A percentile compares a stretch with the other conserved stretches of the same genome.
These are phyloP conservation scores for Sardina pilchardus DNA, from an alignment of 2,113 vertebrate species.

Conservation along the genomic window DNA sequence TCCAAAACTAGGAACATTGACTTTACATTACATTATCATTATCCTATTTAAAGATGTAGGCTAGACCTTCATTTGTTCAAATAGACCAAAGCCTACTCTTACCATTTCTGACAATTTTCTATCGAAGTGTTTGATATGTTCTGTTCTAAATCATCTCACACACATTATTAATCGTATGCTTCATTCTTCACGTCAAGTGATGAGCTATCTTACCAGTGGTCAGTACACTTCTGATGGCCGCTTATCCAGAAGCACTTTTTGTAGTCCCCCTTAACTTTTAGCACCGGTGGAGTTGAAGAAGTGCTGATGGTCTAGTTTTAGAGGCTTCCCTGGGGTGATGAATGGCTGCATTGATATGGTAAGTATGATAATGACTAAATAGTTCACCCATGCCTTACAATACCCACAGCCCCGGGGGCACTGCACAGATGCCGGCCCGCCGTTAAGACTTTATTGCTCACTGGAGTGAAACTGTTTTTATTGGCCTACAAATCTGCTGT, in stretches of 20 bases:
- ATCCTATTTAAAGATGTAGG: too few relatives aligned
- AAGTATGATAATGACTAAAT: background rate
- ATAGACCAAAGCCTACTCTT: background rate
- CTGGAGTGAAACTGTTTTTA: background rate
- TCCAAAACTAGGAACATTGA: too few relatives aligned
- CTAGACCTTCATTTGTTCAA: background rate
- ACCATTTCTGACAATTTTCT: background rate
- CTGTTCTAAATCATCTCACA: background rate
- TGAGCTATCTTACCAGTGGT: background rate
- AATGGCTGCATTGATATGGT: constrained; percentile 15
- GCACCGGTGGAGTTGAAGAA: background rate
- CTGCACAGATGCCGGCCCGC: background rate
- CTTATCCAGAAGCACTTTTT: background rate
- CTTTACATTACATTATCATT: too few relatives aligned
- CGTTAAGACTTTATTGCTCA: background rate
- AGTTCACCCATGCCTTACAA: background rate
- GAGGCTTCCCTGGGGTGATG: background rate
- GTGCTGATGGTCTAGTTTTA: background rate
- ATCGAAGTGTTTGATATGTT: background rate
- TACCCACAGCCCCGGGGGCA: background rate
- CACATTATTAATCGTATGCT: background rate
- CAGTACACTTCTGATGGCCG: background rate
- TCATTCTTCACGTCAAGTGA: too few relatives aligned
- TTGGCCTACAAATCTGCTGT: constrained; percentile 10
- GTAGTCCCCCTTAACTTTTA: background rate